Evolutionary conservation across 1,140 invertebrate species (phyloP).

Genomic region (Odontomachus brunneus): DNA sequence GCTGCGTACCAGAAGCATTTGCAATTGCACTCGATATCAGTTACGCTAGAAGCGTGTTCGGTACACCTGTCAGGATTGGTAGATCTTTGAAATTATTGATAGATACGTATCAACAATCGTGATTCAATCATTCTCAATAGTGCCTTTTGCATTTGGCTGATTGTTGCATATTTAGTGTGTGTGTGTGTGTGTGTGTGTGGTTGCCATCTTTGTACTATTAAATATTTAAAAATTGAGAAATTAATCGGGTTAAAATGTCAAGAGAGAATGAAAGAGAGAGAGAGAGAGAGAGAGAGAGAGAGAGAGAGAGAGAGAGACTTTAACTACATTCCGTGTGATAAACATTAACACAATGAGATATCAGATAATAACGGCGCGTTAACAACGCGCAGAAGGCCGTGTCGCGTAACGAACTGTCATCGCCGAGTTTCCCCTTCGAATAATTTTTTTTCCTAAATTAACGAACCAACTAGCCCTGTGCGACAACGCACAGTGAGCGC

Average conservation of each 20-base stretch:
- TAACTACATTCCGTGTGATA: slow-evolving; percentile 3
- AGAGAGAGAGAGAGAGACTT: not conserved
- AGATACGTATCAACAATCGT: too few species aligned
- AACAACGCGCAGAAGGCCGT: slow-evolving; percentile 29
- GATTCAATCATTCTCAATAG: too few species aligned
- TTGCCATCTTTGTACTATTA: too few species aligned
- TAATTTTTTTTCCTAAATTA: slow-evolving; percentile 61
- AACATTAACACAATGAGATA: slow-evolving; percentile 39
- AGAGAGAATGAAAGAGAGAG: not conserved
- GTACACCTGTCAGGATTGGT: too few species aligned
- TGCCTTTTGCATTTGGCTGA: too few species aligned
- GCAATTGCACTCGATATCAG: not conserved
- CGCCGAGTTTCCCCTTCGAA: slow-evolving; percentile 20
- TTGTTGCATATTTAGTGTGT: too few species aligned
- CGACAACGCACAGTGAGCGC: not conserved
- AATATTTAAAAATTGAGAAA: not conserved
- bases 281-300: not conserved
- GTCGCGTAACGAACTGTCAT: slow-evolving; percentile 61
- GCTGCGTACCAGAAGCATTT: not conserved
- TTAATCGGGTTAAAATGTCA: not conserved
- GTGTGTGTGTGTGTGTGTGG: too few species aligned
- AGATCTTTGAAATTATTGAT: too few species aligned
- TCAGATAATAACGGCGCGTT: slow-evolving; percentile 22
- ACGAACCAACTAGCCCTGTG: slow-evolving; percentile 53
- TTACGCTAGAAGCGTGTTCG: too few species aligned